Conservation (phyloP, 2,113 vertebrate species). For the Nesogale talazaci region DNA sequence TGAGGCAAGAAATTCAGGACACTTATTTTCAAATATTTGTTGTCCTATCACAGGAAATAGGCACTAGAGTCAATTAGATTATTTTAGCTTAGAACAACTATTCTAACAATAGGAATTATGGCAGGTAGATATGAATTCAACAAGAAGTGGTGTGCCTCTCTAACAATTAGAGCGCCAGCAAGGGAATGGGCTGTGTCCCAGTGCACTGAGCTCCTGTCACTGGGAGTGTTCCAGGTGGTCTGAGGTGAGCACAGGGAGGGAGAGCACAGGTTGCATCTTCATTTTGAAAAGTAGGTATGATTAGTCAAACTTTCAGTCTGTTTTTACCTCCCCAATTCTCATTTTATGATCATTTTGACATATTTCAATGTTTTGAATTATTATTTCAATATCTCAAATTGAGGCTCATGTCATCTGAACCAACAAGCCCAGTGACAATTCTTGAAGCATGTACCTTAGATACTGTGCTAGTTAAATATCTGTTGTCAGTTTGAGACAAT, state of each 20-base stretch:
- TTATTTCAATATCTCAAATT: neutral
- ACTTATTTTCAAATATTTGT: neutral
- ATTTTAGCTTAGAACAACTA: neutral
- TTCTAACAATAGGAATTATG: neutral
- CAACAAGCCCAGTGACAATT: neutral
- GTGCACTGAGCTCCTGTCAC: neutral
- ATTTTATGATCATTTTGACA: constrained; percentile 24
- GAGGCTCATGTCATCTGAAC: neutral
- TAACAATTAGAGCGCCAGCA: neutral
- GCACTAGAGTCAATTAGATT: neutral
- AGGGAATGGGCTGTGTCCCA: neutral
- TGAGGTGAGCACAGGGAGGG: neutral
- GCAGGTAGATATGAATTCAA: neutral
- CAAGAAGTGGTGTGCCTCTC: neutral
- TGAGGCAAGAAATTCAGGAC: neutral
- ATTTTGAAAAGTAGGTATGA: neutral
- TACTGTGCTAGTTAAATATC: neutral
- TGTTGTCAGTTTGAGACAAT: too few species aligned
- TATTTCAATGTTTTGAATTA: constrained; percentile 21
- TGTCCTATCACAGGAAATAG: neutral
- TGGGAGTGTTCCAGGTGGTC: neutral
- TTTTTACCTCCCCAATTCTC: neutral
- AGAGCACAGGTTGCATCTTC: neutral
- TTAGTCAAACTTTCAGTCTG: neutral
- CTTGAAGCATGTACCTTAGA: neutral